Conservation (phyloP, 92 coral and sea anemone species). For the Umimayanthus chanpuru region DNA sequence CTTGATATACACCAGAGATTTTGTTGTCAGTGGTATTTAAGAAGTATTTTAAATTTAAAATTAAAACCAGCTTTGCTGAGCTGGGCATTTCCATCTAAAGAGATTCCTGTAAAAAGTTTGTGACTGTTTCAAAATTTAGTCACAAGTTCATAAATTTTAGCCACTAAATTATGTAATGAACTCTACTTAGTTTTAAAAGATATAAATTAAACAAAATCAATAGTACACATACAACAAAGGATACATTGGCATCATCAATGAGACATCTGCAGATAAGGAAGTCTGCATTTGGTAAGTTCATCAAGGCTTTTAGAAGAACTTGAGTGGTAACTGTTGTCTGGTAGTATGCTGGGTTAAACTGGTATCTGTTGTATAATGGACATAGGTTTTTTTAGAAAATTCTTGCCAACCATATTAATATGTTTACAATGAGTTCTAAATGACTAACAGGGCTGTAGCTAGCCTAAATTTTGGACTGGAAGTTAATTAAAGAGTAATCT, state of each 20-base stretch:
- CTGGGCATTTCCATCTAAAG: no score
- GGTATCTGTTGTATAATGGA: constrained; percentile 64
- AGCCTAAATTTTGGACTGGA: no score
- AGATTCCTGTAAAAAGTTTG: no score
- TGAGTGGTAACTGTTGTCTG: constrained; percentile 91
- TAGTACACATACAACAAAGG: constrained; percentile 55
- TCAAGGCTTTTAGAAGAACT: constrained; percentile 89
- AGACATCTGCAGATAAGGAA: constrained; percentile 93
- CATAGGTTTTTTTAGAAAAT: not conserved
- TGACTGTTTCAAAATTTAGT: no score
- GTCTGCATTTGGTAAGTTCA: constrained; percentile 96
- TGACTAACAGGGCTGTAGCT: no score
- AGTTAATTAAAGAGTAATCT: no score
- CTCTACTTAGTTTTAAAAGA: no score
- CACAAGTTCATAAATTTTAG: no score
- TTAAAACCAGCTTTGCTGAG: no score
- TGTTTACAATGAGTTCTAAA: no score
- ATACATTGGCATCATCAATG: constrained; percentile 95
- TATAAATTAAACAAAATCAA: not conserved
- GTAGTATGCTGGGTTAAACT: constrained; percentile 92
- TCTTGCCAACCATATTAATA: not conserved
- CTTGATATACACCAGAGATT: not conserved
- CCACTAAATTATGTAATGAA: no score
- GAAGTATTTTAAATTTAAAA: not conserved
- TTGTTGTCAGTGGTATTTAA: not conserved